Conservation (phyloP, 2,113 vertebrate genomes). For the Butorides virescens region DNA sequence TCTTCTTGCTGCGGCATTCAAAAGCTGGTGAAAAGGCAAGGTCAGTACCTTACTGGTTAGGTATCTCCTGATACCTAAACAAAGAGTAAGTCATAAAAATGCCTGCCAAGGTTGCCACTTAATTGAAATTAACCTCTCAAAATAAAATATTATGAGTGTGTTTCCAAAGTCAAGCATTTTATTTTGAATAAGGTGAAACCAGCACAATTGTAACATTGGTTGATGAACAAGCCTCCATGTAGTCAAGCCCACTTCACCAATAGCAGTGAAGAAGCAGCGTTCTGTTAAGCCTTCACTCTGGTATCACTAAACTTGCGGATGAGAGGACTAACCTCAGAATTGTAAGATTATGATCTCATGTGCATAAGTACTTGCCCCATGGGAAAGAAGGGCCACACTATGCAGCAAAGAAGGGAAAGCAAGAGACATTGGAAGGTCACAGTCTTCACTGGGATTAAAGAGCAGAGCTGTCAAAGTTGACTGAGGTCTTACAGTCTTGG, state of each 20-base stretch:
- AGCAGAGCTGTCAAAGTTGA: background rate
- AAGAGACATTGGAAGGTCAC: background rate
- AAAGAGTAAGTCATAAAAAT: background rate
- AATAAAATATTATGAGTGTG: background rate
- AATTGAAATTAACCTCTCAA: background rate
- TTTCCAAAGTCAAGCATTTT: background rate
- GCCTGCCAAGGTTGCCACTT: background rate
- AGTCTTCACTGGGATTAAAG: background rate
- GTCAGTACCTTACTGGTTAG: background rate
- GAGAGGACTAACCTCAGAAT: background rate
- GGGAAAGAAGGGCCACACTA: background rate
- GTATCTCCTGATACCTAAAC: background rate
- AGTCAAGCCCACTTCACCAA: background rate
- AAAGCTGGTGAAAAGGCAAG: background rate
- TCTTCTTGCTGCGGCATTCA: background rate
- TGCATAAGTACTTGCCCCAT: background rate
- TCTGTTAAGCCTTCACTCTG: background rate
- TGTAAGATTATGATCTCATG: background rate
- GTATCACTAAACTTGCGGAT: background rate
- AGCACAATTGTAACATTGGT: background rate
- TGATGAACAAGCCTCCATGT: background rate
- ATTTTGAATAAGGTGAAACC: background rate
- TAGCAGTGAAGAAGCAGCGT: background rate
- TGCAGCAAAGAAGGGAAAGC: background rate
- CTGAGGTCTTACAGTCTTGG: background rate